A percentile compares a stretch with the other conserved stretches of the same genome.
phyloP scores from a whole-genome alignment of 2,888 invertebrate species.

The Resseliella maxima region DNA sequence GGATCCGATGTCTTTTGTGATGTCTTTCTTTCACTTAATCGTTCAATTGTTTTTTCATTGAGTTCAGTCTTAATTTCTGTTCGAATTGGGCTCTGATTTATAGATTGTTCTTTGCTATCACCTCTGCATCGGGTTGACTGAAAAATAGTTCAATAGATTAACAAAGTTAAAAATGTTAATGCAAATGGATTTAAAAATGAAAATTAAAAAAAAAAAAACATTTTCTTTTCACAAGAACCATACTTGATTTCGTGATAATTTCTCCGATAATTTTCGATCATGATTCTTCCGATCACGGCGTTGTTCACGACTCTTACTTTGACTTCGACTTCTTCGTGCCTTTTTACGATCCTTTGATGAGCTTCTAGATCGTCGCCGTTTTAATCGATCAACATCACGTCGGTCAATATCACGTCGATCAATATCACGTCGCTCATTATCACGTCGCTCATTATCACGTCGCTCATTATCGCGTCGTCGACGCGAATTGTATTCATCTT shows the following conservation, averaged over 20 bases:
- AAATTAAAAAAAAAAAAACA: not conserved
- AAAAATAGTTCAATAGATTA: too few species aligned
- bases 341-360: not conserved
- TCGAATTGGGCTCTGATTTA: too few species aligned
- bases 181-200: not conserved
- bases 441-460: not conserved
- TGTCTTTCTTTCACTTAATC: too few species aligned
- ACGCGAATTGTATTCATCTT: not conserved
- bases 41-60: too few species aligned
- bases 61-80: too few species aligned
- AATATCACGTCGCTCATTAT: not conserved
- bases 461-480: not conserved
- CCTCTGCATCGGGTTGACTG: too few species aligned
- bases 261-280: not conserved
- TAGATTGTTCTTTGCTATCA: too few species aligned
- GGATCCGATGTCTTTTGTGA: not conserved
- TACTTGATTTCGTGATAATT: not conserved
- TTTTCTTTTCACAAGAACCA: too few species aligned
- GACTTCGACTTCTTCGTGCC: slow-evolving; percentile 11
- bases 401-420: not conserved
- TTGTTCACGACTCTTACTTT: not conserved
- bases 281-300: not conserved
- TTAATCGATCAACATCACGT: not conserved
- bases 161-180: too few species aligned
- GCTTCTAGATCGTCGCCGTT: not conserved